A percentile compares a stretch with the other conserved stretches of the same genome.
Evolutionary conservation across 2,113 vertebrate genomes (phyloP).

Genomic region (Vidua chalybeata): DNA sequence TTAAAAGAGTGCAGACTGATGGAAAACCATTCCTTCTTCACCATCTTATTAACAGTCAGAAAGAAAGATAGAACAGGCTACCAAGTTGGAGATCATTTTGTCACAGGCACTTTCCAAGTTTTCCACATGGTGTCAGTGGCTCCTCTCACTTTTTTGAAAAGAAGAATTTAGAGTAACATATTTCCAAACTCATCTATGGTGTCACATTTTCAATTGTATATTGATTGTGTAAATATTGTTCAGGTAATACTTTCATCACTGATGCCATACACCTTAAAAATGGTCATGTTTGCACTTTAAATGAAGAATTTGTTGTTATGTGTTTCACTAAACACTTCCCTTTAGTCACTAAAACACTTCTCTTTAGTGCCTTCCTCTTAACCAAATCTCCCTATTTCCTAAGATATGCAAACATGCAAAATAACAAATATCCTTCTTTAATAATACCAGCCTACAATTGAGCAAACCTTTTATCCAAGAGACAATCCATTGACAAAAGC

Average conservation of each 20-base stretch:
- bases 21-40: neutral
- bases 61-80: neutral
- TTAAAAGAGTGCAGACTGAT: neutral
- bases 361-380: neutral
- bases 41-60: neutral
- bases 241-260: neutral
- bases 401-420: neutral
- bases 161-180: neutral
- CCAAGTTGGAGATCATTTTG: neutral
- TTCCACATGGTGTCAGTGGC: slow-evolving; percentile 66
- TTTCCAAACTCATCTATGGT: neutral
- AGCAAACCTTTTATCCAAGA: neutral
- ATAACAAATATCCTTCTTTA: neutral
- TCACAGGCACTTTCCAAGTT: slow-evolving; percentile 41
- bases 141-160: slow-evolving; percentile 35
- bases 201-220: neutral
- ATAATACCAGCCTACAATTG: neutral
- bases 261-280: neutral
- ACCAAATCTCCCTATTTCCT: neutral
- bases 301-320: neutral
- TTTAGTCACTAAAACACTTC: neutral
- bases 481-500: neutral
- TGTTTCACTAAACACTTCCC: neutral
- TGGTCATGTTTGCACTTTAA: neutral
- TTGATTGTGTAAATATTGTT: neutral